Evolutionary conservation across 2,888 invertebrate species (phyloP).

Genomic region (Gortyna flavago): DNA sequence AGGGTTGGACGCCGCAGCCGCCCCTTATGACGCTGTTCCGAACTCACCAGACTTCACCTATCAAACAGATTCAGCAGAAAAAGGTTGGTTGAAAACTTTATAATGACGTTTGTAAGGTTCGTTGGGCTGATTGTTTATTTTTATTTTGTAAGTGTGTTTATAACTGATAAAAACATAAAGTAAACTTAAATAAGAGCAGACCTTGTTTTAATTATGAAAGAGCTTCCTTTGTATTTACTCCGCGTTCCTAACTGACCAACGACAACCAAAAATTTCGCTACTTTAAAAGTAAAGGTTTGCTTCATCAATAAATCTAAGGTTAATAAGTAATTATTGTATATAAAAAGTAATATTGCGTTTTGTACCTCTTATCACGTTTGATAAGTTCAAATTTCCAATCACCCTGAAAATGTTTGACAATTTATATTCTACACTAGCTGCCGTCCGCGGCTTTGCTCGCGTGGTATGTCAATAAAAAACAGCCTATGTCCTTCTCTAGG

Average conservation of each 20-base stretch:
- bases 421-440: background rate
- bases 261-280: too few relatives aligned
- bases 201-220: background rate
- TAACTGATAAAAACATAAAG: background rate
- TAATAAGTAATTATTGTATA: too few relatives aligned
- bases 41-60: slow-evolving; percentile 92
- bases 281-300: background rate
- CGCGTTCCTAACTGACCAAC: background rate
- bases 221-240: too few relatives aligned
- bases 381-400: background rate
- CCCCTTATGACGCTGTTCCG: slow-evolving; percentile 94
- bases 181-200: background rate
- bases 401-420: background rate
- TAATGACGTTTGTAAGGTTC: background rate
- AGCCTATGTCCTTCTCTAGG: too few relatives aligned
- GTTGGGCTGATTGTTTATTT: background rate
- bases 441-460: too few relatives aligned
- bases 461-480: too few relatives aligned
- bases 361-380: background rate
- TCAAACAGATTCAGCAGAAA: slow-evolving; percentile 92
- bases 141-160: too few relatives aligned
- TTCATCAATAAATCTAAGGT: background rate
- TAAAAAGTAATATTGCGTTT: background rate
- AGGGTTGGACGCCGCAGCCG: slow-evolving; percentile 93
- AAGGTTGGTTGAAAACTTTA: slow-evolving; percentile 81